Conservation (phyloP, 2,113 vertebrate genomes). For the Pygathrix nemaeus region DNA sequence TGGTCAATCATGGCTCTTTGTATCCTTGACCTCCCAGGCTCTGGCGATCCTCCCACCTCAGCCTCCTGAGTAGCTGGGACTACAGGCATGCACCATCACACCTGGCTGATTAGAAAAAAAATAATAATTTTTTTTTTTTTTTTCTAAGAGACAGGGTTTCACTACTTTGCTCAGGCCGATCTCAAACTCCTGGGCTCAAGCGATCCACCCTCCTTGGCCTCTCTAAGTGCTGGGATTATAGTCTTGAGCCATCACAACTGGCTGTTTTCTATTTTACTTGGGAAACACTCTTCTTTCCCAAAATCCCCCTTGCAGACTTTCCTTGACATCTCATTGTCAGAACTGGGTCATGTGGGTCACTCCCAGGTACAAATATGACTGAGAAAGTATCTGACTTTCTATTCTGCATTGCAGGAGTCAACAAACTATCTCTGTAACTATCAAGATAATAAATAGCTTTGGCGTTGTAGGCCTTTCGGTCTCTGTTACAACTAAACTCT, state of each 20-base stretch:
- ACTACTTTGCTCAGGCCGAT: too few relatives aligned
- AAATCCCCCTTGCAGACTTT: background rate
- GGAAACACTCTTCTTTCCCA: background rate
- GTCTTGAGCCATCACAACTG: background rate
- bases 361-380: background rate
- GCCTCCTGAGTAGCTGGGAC: too few relatives aligned
- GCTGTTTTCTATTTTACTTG: background rate
- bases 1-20: too few relatives aligned
- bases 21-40: too few relatives aligned
- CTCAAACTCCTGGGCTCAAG: too few relatives aligned
- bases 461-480: background rate
- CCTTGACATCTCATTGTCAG: background rate
- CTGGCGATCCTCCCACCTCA: too few relatives aligned
- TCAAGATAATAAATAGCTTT: background rate
- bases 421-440: background rate
- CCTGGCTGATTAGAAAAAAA: too few relatives aligned
- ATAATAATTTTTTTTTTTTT: too few relatives aligned
- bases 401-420: background rate
- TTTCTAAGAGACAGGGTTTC: too few relatives aligned
- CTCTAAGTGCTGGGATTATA: too few relatives aligned
- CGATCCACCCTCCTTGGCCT: too few relatives aligned
- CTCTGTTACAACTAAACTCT: background rate
- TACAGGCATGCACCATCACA: too few relatives aligned
- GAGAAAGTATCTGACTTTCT: background rate
- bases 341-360: background rate